Conservation (phyloP, 2,888 invertebrate genomes). For the Cataglyphis cursor region DNA sequence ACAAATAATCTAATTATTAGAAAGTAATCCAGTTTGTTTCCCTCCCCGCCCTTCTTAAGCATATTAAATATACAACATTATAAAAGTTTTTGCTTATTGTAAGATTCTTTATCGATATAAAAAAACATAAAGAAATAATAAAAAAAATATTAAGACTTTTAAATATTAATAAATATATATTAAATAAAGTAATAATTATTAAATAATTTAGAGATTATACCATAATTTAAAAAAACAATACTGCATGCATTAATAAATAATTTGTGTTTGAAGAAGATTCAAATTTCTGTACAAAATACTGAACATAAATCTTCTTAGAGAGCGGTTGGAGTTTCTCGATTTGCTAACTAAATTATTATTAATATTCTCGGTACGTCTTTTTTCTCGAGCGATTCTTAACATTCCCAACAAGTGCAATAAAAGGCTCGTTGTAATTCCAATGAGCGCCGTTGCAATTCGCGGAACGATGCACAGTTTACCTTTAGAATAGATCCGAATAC, state of each 20-base stretch:
- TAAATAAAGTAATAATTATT: background rate
- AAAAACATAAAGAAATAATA: background rate
- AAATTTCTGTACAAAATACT: background rate
- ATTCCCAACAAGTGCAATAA: conserved; percentile 1
- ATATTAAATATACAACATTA: background rate
- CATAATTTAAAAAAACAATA: background rate
- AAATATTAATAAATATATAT: background rate
- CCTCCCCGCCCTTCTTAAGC: background rate
- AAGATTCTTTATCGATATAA: background rate
- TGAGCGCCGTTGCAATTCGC: conserved; percentile 17
- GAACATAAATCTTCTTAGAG: background rate
- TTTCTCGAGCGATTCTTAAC: background rate
- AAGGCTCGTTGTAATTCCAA: conserved; percentile 34
- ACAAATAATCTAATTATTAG: background rate
- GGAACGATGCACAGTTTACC: background rate
- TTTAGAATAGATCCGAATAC: background rate
- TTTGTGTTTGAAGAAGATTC: background rate
- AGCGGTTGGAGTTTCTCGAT: background rate
- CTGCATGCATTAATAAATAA: background rate
- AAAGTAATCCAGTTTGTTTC: background rate
- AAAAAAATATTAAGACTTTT: background rate
- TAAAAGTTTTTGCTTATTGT: background rate
- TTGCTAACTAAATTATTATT: conserved; percentile 17
- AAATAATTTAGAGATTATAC: background rate
- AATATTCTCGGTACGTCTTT: background rate